Evolutionary conservation across 2,113 vertebrate species (phyloP).

Genomic region (Cryptoleucopteryx plumbea): DNA sequence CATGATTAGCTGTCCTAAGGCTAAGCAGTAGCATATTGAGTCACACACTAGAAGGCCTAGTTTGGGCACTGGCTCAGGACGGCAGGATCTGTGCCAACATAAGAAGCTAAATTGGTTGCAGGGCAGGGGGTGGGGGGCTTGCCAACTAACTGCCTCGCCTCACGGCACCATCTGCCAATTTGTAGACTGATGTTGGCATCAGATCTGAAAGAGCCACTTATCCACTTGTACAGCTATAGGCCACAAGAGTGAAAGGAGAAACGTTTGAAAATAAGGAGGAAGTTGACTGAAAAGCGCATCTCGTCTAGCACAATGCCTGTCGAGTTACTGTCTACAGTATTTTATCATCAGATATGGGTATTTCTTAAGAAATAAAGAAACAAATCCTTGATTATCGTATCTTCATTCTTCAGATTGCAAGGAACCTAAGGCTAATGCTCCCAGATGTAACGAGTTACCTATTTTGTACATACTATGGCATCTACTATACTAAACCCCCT

Average conservation of each 20-base stretch:
- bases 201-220: constrained; percentile 66
- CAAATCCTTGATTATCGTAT: not conserved
- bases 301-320: constrained; percentile 26
- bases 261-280: constrained; percentile 51
- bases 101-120: constrained; percentile 68
- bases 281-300: constrained; percentile 46
- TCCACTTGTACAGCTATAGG: constrained; percentile 48
- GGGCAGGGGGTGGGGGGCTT: constrained; percentile 39
- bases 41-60: constrained; percentile 42
- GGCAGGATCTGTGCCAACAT: constrained; percentile 55
- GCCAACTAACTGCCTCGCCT: constrained; percentile 53
- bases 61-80: constrained; percentile 60
- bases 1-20: constrained; percentile 56
- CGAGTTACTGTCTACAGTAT: constrained; percentile 1
- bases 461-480: not conserved
- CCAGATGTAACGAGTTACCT: not conserved
- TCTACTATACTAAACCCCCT: not conserved
- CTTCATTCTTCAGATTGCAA: not conserved
- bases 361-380: not conserved
- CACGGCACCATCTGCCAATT: constrained; percentile 59
- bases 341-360: not conserved
- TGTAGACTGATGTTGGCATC: constrained; percentile 59
- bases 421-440: not conserved
- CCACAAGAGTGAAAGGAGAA: constrained; percentile 41
- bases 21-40: constrained; percentile 60